Evolutionary conservation across 2,797 vertebrate genomes (phyloP).

Genomic region (Tiaroga cobitis): DNA sequence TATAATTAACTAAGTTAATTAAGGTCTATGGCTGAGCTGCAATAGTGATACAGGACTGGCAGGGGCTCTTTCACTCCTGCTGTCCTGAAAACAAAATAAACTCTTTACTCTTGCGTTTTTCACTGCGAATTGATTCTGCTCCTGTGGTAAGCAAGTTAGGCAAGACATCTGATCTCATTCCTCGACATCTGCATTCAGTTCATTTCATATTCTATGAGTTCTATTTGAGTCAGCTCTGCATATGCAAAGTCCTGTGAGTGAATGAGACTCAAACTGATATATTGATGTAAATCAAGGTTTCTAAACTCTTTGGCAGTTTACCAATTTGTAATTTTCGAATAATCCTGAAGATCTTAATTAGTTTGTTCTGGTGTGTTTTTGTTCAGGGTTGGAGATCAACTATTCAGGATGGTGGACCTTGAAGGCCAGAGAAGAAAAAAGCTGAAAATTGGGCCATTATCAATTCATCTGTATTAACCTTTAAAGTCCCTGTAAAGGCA

Average conservation of each 20-base stretch:
- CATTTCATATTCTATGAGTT: background rate
- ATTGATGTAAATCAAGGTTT: background rate
- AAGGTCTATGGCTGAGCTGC: conserved; percentile 10
- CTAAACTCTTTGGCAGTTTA: background rate
- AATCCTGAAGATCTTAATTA: background rate
- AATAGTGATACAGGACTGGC: background rate
- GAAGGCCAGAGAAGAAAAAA: background rate
- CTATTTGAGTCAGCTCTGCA: background rate
- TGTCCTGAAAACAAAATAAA: conserved; percentile 20
- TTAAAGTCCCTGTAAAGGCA: too few relatives aligned
- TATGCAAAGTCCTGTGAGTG: too few relatives aligned
- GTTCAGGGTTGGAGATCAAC: background rate
- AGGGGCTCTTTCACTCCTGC: background rate
- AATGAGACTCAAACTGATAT: background rate
- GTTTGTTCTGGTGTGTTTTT: background rate
- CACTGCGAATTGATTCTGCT: background rate
- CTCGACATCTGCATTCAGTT: background rate
- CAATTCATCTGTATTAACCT: background rate
- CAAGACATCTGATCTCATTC: conserved; percentile 7
- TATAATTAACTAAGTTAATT: conserved; percentile 49
- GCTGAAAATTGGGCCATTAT: background rate
- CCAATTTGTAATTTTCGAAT: background rate
- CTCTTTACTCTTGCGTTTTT: background rate
- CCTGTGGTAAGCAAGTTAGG: background rate
- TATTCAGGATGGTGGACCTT: background rate